Evolutionary conservation across 2,888 invertebrate species (phyloP).

Genomic region (Lasioglossum pauxillum): DNA sequence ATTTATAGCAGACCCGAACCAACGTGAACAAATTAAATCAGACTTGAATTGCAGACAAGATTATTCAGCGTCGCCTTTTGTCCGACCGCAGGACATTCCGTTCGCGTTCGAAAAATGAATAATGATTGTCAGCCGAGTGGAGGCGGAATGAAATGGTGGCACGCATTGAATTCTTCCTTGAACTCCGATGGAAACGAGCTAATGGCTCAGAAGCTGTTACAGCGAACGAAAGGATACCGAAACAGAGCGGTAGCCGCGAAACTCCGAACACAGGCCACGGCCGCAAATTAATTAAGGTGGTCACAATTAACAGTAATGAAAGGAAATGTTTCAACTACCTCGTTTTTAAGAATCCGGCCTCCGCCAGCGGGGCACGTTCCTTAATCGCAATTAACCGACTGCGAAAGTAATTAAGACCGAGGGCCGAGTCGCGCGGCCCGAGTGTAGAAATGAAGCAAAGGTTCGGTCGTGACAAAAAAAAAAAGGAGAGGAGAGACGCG

Average conservation of each 20-base stretch:
- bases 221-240: conserved; percentile 38
- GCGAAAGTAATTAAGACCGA: conserved; percentile 75
- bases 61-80: neutral
- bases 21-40: too few relatives aligned
- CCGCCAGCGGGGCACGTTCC: conserved; percentile 62
- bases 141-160: neutral
- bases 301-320: conserved; percentile 71
- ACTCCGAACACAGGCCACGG: conserved; percentile 25
- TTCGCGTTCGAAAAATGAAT: conserved; percentile 4
- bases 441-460: conserved; percentile 74
- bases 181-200: conserved; percentile 40
- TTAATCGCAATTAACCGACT: conserved; percentile 77
- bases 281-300: conserved; percentile 70
- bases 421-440: conserved; percentile 57
- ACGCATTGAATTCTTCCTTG: conserved; percentile 9
- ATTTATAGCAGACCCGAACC: too few relatives aligned
- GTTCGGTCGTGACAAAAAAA: conserved; percentile 51
- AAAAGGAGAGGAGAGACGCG: conserved; percentile 19
- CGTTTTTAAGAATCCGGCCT: conserved; percentile 68
- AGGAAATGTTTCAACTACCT: conserved; percentile 71
- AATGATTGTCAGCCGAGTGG: neutral
- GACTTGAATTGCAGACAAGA: neutral
- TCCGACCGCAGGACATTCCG: neutral
- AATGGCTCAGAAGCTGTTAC: conserved; percentile 35
- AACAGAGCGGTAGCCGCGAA: conserved; percentile 36